Evolutionary conservation across 2,113 vertebrate species (phyloP).

Genomic region (Malurus melanocephalus): DNA sequence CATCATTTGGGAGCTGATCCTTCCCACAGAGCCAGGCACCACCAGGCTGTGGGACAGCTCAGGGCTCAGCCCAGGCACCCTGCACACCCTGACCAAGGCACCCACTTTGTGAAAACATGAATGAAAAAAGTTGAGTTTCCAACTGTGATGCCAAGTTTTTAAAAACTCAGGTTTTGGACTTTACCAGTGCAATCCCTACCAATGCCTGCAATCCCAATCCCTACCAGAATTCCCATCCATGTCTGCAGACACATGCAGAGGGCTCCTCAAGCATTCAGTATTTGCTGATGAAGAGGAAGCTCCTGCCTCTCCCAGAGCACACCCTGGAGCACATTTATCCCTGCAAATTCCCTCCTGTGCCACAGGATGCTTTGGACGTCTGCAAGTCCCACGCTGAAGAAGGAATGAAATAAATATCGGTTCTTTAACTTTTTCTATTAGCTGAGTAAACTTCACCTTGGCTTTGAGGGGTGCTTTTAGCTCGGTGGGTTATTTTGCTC

Average conservation of each 20-base stretch:
- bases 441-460: slow-evolving; percentile 7
- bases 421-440: neutral
- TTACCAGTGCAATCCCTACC: neutral
- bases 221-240: fast-evolving
- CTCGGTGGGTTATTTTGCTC: neutral
- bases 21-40: fast-evolving
- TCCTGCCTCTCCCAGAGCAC: neutral
- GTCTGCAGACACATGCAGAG: fast-evolving
- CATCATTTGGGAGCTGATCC: neutral
- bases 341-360: neutral
- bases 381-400: neutral
- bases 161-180: no score
- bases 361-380: fast-evolving
- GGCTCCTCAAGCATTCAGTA: fast-evolving
- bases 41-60: neutral
- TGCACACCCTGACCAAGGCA: fast-evolving
- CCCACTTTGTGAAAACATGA: fast-evolving
- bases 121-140: neutral
- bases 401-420: neutral
- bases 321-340: neutral
- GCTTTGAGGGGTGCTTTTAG: neutral
- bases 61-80: neutral
- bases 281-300: neutral
- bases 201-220: neutral
- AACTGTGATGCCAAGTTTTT: fast-evolving